Evolutionary conservation across 2,888 invertebrate genomes (phyloP), one percentile per base, ranked within the genome.

Genomic region (Caenorhabditis parvicauda): DNA sequence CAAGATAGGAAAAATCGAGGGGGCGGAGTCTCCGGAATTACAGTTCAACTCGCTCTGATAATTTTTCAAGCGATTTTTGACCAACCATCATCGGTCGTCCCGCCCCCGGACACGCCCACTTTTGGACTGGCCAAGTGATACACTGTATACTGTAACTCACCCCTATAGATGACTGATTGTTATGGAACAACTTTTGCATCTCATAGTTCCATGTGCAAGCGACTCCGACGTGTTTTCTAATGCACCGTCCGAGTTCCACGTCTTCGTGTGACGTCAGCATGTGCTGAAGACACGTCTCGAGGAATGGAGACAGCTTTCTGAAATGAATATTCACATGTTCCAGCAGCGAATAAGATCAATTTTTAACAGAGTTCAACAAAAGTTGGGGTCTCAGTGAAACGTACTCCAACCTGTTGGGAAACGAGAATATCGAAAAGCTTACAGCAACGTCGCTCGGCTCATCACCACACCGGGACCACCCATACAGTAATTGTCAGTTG

Each of bases 401-500:
- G 9, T 17, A 14, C 17, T 41, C 17, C 17, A 9, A 41, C 14
- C 17, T 41, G 9, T 41, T 41, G 9, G 9, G 41, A 41, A 12
- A 32, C 12, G 12, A 32, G n/a, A n/a, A n/a, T n/a, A n/a, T n/a
- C n/a, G n/a, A 29, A 39, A 50, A 48, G 50, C 56, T 43, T 24
- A 70, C 70, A 64, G 48, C 28, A 73, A 38, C 2, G 70, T 70
- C 14, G 60, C 66, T 29, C 63, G 44, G 45, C 72, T 72, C 62
- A 72, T 57, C 3, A 96, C 87, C 53, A 98, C 90, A 0, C 96
- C 95, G 0, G 98, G 95, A 0, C 98, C 98, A 27, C 98, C 98
- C 98, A 98, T 98, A 82, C 96, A 98, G 83, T 95, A 98, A 84
- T 98, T 98, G 84, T 96, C 95, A 82, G 91, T 90, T 75, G 89